phyloP scores from a whole-genome alignment of 2,113 vertebrate species.

The Gila orcuttii region DNA sequence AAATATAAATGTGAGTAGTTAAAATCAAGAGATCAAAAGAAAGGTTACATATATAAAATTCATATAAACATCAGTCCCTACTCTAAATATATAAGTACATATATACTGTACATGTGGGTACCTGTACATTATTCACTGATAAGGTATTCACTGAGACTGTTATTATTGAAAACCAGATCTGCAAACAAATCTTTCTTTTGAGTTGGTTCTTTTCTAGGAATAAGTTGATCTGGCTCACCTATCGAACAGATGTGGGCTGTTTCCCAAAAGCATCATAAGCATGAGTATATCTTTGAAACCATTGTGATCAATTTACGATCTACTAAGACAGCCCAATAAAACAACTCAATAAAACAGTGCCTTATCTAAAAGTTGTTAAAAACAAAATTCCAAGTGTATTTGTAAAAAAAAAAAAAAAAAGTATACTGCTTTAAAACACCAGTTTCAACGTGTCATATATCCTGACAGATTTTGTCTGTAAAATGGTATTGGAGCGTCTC shows the following conservation, averaged over 20 bases:
- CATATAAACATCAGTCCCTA: too few species aligned
- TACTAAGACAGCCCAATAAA: too few species aligned
- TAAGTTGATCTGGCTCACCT: not conserved
- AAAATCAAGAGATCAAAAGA: not conserved
- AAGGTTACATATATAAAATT: not conserved
- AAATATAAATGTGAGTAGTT: not conserved
- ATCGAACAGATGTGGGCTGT: not conserved
- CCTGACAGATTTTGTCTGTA: slow-evolving; percentile 33
- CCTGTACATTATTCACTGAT: not conserved
- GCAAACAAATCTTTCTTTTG: not conserved
- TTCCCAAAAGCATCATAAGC: not conserved
- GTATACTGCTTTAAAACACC: not conserved
- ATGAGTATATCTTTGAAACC: not conserved
- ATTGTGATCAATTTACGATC: not conserved
- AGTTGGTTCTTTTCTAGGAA: not conserved
- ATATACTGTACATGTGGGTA: not conserved
- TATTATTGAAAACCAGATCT: not conserved
- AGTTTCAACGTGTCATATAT: not conserved
- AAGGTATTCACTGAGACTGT: not conserved
- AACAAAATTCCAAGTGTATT: not conserved
- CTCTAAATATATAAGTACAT: too few species aligned
- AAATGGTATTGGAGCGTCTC: slow-evolving; percentile 43
- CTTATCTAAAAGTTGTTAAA: not conserved
- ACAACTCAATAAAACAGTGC: not conserved
- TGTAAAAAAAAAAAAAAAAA: not conserved